These are phyloP conservation scores for Eurytoma adleriae DNA, from an alignment of 2,888 invertebrate genomes.

Conservation along the genomic window DNA sequence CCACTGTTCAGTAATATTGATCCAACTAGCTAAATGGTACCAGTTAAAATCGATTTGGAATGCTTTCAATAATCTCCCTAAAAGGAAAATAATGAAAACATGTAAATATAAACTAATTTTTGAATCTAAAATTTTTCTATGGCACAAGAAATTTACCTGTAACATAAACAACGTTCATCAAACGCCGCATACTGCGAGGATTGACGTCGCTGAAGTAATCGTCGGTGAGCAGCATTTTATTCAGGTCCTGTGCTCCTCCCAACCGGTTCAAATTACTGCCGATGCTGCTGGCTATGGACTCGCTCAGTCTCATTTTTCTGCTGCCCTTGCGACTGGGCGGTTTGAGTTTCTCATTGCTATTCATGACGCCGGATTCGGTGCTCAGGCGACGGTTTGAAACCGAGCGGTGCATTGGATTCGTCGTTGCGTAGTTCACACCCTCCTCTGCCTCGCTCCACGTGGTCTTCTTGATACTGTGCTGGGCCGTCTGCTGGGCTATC, in stretches of 20 bases:
- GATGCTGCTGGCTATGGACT: slow-evolving; percentile 93
- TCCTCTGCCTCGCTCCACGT: slow-evolving; percentile 79
- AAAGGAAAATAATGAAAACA: slow-evolving; percentile 58
- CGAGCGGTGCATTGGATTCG: slow-evolving; percentile 77
- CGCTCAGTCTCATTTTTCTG: slow-evolving; percentile 87
- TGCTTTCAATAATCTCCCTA: slow-evolving; percentile 96
- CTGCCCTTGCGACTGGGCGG: slow-evolving; percentile 79
- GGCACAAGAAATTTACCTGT: slow-evolving; percentile 81
- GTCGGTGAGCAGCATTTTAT: slow-evolving; percentile 94
- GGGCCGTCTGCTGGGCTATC: slow-evolving; percentile 88
- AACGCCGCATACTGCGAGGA: slow-evolving; percentile 95
- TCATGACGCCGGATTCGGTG: slow-evolving; percentile 88
- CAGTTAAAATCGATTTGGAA: slow-evolving; percentile 99
- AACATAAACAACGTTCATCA: slow-evolving; percentile 98
- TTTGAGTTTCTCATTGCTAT: slow-evolving; percentile 89
- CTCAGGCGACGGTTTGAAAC: slow-evolving; percentile 87
- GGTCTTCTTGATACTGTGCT: slow-evolving; percentile 70
- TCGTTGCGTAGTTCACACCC: slow-evolving; percentile 73
- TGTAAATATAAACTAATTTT: not conserved
- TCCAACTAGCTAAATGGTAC: slow-evolving; percentile 98
- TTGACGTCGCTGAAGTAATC: slow-evolving; percentile 99
- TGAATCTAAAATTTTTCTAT: not conserved
- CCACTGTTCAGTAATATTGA: slow-evolving; percentile 99
- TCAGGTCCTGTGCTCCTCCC: slow-evolving; percentile 85
- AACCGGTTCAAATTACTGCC: slow-evolving; percentile 90